Base-by-base conservation (phyloP, 1,140 invertebrate genomes). In the Pantala flavescens region DNA sequence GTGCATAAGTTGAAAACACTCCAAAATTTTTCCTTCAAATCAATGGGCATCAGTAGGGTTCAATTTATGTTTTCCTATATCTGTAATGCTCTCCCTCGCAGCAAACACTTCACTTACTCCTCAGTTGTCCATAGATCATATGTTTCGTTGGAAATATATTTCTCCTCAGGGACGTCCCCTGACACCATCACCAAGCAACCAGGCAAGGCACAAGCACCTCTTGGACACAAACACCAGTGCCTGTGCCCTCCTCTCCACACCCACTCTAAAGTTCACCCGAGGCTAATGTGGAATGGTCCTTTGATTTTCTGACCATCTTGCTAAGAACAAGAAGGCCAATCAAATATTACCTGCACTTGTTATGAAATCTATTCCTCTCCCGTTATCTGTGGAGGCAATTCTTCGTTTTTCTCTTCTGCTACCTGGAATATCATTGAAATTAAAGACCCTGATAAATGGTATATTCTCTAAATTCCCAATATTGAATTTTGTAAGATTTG, bases 151-250 rank as follows among this genome's bases (percentile, higher is more conserved):
- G 49, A 63, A 63, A 63, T 63, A 63, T 63, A 16, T 63, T 21
- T 63, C 49, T 63, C 49, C 49, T 63, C 49, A 63, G 14, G 49
- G n/a, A 19, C 49, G n/a, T 63, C 49, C 14, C 49, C 49, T 7
- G 9, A 19, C 49, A 63, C 49, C 49, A 63, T 19, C 49, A 19
- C 49, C 49, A 63, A 63, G 49, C 49, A 63, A 63, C n/a, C 49
- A 63, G 49, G 49, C 49, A 63, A 63, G 49, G 49, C 49, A 63
- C 49, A 63, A 63, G 49, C 49, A 63, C 49, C 49, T 63, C 49
- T 21, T 63, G 16, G 49, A 63, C 49, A 63, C 16, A 63, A 63
- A 63, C 49, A 63, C 49, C 12, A 19, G 49, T 12, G 14, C 49
- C 12, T 21, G 49, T 63, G 49, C 49, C 49, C 49, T 12, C 14